A percentile compares a stretch with the other conserved stretches of the same genome.
Conservation (phyloP, 2,113 vertebrate genomes). For the Rhodinocichla rosea region DNA sequence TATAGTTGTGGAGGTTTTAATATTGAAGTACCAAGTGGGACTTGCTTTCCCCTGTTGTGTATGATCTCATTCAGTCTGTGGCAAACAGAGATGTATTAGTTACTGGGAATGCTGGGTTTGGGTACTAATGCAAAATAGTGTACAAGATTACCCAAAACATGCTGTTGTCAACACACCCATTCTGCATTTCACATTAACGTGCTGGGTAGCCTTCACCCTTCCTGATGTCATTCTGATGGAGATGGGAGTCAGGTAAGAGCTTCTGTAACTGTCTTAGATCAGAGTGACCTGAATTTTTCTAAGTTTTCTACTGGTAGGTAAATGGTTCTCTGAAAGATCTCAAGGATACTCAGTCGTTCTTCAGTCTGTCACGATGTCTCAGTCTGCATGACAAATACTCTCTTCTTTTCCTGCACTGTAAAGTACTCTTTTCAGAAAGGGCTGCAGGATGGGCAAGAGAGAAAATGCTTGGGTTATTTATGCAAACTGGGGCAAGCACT, state of each 20-base stretch:
- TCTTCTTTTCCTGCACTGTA: not conserved
- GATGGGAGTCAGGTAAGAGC: too few species aligned
- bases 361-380: not conserved
- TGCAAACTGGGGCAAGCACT: not conserved
- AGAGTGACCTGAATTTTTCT: not conserved
- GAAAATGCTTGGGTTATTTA: not conserved
- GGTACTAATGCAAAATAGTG: not conserved
- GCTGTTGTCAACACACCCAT: not conserved
- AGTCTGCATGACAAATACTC: not conserved
- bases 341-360: not conserved
- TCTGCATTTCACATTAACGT: not conserved
- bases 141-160: rapidly evolving
- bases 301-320: not conserved
- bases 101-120: not conserved
- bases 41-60: not conserved
- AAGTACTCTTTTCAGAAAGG: not conserved
- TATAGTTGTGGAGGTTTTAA: not conserved
- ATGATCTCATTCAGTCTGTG: rapidly evolving
- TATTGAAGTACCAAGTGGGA: not conserved
- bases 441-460: not conserved
- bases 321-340: not conserved
- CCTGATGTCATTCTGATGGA: not conserved
- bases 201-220: not conserved
- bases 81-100: not conserved
- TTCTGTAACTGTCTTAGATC: not conserved